A percentile compares a stretch with the other conserved stretches of the same genome.
These are phyloP conservation scores for Acanthosepion lycidas DNA, from an alignment of 2,888 invertebrate genomes.

Conservation along the genomic window DNA sequence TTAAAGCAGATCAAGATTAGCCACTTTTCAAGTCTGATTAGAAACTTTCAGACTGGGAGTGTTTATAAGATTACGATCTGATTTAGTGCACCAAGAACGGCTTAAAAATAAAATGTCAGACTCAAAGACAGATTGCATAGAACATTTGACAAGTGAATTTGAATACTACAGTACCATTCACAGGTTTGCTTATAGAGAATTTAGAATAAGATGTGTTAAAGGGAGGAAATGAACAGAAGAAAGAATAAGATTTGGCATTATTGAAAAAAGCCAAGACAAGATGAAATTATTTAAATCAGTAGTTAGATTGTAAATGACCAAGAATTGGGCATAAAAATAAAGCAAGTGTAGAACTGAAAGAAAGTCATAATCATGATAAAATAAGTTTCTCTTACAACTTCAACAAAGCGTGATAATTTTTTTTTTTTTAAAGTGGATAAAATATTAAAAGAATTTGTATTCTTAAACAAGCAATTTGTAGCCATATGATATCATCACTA, in stretches of 20 bases:
- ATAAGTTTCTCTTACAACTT: no score
- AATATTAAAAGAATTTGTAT: no score
- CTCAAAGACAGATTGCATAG: background rate
- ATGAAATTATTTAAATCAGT: background rate
- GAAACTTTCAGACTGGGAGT: background rate
- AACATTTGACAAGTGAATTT: background rate
- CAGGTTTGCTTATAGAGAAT: background rate
- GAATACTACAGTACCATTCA: background rate
- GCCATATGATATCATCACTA: no score
- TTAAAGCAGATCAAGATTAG: background rate
- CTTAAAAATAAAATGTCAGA: background rate
- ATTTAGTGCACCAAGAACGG: background rate
- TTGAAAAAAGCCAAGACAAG: background rate
- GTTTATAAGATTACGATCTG: background rate
- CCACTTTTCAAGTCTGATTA: background rate
- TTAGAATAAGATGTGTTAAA: background rate
- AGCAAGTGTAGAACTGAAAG: background rate
- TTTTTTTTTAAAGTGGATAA: no score
- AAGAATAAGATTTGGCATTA: background rate
- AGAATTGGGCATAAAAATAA: background rate
- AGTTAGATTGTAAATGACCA: background rate
- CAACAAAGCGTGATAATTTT: no score
- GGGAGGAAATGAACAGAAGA: background rate
- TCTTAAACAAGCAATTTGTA: no score
- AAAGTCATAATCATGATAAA: no score